Evolutionary conservation across 2,888 invertebrate species (phyloP), one percentile per base, ranked within the genome.

Genomic region (Dicycla oo): DNA sequence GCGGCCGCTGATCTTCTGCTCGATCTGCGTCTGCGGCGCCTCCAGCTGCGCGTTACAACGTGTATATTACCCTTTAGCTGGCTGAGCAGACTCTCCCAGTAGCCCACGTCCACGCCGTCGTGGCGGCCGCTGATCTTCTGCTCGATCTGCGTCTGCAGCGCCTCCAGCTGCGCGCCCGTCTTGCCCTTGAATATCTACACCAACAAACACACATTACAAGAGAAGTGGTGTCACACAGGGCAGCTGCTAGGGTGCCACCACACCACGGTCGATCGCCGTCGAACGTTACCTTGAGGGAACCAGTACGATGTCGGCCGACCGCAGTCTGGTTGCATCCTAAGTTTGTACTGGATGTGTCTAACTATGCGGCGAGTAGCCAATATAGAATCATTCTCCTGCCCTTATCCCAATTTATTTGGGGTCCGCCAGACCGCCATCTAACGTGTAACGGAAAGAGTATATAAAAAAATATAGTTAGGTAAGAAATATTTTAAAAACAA

Each of bases 51-150:
- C 96, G 2, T 30, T 6, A 51, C 51, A 23, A 23, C 15, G 15
- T 7, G 23, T 7, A 23, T 0, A 3, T 51, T 51, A 51, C 51
- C 51, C 23, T 51, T 51, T 15, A 51, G 96, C 92, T 99, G 99
- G n/a, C 98, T 98, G 49, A 99, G 96, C 81, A 99, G 94, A 62
- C 98, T 98, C 96, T 99, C 99, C 99, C 99, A 99, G 94, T 99
- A 99, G 60, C 99, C 98, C 80, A 99, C 98, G 95, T 99, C 99
- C 60, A 99, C 97, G 23, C 99, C 99, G 94, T 98, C 99, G 58
- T 97, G 97, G 79, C 98, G 97, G 0, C 98, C 97, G 85, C 97
- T 97, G 76, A 99, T 98, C 96, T 99, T 99, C 23, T 96, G 96
- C 92, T 98, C 98, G 88, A 99, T 99, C 92, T 98, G 98, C 40